A percentile compares a stretch with the other conserved stretches of the same genome.
Conservation (phyloP, 2,888 invertebrate species). For the Miltochrista miniata region DNA sequence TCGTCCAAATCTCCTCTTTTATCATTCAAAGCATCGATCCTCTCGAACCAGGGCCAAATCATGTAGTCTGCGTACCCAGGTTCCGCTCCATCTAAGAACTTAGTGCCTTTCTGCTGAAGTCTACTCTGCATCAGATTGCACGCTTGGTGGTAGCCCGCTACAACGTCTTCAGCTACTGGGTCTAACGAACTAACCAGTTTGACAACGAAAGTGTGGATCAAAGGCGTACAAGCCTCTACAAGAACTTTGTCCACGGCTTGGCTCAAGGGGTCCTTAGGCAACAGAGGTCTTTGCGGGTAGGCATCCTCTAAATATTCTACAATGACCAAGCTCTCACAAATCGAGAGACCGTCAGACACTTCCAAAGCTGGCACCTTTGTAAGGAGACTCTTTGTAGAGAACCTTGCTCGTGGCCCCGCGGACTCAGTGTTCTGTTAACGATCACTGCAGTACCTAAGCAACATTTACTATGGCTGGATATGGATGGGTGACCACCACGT, state of each 20-base stretch:
- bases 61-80: slow-evolving; percentile 92
- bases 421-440: no score
- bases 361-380: slow-evolving; percentile 91
- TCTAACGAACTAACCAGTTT: slow-evolving; percentile 48
- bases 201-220: slow-evolving; percentile 26
- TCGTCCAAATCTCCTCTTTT: slow-evolving; percentile 77
- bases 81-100: slow-evolving; percentile 85
- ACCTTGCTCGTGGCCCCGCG: no score
- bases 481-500: no score
- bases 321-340: slow-evolving; percentile 91
- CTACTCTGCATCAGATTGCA: slow-evolving; percentile 86
- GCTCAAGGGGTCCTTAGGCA: slow-evolving; percentile 86
- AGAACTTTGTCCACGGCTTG: slow-evolving; percentile 89
- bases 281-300: slow-evolving; percentile 84
- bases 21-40: slow-evolving; percentile 76
- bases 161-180: slow-evolving; percentile 46
- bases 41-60: slow-evolving; percentile 94
- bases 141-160: slow-evolving; percentile 55
- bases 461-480: no score
- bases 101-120: slow-evolving; percentile 81
- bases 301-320: slow-evolving; percentile 91
- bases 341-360: slow-evolving; percentile 84
- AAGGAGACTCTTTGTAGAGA: slow-evolving; percentile 84
- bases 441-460: no score
- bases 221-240: slow-evolving; percentile 72